phyloP scores from a whole-genome alignment of 2,797 vertebrate genomes.

The Poeciliopsis paucimaculata region DNA sequence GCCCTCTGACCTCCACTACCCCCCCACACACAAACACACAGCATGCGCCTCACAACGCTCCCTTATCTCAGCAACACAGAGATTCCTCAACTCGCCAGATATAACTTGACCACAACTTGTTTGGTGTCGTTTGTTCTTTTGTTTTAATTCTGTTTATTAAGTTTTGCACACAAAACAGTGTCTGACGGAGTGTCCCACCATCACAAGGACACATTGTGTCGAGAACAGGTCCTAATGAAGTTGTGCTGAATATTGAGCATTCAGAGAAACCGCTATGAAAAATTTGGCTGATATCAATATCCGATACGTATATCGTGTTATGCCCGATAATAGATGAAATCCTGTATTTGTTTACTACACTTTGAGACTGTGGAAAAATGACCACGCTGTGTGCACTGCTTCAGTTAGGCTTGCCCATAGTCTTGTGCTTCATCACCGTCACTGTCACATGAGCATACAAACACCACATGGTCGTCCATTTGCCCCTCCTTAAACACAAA shows the following conservation, averaged over 20 bases:
- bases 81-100: neutral
- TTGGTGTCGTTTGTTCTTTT: neutral
- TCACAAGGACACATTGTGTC: neutral
- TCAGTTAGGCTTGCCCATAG: neutral
- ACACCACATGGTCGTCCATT: neutral
- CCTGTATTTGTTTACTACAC: neutral
- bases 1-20: neutral
- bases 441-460: neutral
- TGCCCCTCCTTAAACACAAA: neutral
- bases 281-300: neutral
- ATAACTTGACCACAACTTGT: neutral
- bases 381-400: neutral
- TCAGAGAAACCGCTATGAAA: neutral
- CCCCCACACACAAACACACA: neutral
- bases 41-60: neutral
- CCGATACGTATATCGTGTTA: neutral
- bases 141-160: neutral
- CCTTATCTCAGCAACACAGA: neutral
- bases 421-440: neutral
- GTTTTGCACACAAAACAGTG: neutral
- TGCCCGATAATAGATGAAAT: neutral
- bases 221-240: neutral
- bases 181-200: neutral
- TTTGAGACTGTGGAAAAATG: neutral
- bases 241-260: neutral